Percentiles rank a stretch among this genome's conserved stretches.
These are phyloP conservation scores for Eubasilissa splendida DNA, from an alignment of 2,888 invertebrate genomes.

Conservation along the genomic window DNA sequence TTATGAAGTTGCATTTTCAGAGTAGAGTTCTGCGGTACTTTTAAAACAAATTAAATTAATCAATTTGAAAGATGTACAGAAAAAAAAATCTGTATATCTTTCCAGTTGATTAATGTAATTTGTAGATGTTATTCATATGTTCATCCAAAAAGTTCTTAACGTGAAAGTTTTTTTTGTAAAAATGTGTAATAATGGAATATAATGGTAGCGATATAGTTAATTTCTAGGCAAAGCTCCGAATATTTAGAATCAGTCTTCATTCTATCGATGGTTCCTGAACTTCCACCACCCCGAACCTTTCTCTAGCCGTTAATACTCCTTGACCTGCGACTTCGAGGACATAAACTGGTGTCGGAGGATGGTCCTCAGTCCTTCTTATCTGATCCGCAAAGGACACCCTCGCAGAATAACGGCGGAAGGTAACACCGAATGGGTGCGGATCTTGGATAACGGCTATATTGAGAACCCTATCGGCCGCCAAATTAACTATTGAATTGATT, in stretches of 20 bases:
- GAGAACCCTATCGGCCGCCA: conserved; percentile 47
- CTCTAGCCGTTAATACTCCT: conserved; percentile 57
- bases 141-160: no score
- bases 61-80: no score
- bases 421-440: conserved; percentile 44
- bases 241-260: conserved; percentile 1
- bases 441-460: conserved; percentile 51
- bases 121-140: no score
- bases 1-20: no score
- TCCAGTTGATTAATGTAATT: no score
- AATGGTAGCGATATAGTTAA: no score
- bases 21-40: no score
- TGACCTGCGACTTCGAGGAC: conserved; percentile 55
- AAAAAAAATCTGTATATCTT: no score
- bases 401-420: conserved; percentile 51
- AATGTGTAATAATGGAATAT: no score
- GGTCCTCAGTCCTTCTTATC: conserved; percentile 51
- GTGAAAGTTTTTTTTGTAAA: no score
- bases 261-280: conserved; percentile 27
- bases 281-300: conserved; percentile 50
- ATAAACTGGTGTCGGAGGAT: conserved; percentile 55
- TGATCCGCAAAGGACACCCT: conserved; percentile 46
- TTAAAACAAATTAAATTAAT: no score
- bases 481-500: conserved; percentile 50
- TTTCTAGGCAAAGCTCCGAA: no score